A percentile compares a stretch with the other conserved stretches of the same genome.
Conservation (phyloP, 2,888 invertebrate species). For the Lampropteryx suffumata region DNA sequence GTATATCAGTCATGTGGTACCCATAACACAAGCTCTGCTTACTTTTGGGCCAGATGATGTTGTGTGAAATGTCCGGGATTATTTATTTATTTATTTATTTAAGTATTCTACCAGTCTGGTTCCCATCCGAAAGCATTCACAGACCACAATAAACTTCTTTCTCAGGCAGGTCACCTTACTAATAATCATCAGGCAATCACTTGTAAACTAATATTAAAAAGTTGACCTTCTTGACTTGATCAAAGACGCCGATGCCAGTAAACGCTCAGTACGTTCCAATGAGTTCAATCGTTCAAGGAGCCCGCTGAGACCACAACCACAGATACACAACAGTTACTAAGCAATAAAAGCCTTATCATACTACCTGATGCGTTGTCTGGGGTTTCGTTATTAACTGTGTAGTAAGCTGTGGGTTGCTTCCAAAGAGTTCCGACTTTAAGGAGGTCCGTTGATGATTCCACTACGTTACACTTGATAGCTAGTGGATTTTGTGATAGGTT, state of each 20-base stretch:
- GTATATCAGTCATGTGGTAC: no score
- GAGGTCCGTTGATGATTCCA: slow-evolving; percentile 26
- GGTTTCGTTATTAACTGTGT: slow-evolving; percentile 3
- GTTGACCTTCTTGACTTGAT: slow-evolving; percentile 19
- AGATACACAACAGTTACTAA: slow-evolving; percentile 9
- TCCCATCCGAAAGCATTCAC: slow-evolving; percentile 8
- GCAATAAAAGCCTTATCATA: slow-evolving; percentile 3
- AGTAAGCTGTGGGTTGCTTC: slow-evolving; percentile 8
- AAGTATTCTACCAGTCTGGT: no score
- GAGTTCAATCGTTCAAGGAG: slow-evolving; percentile 22
- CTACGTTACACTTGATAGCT: slow-evolving; percentile 35
- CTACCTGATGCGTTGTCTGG: slow-evolving; percentile 2
- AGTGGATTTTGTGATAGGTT: neutral
- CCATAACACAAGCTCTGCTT: no score
- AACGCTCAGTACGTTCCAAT: slow-evolving; percentile 19
- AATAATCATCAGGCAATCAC: slow-evolving; percentile 20
- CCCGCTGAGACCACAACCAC: slow-evolving; percentile 23
- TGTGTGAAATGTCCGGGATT: no score
- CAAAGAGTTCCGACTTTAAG: slow-evolving; percentile 29
- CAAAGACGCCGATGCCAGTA: slow-evolving; percentile 22
- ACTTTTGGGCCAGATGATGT: no score
- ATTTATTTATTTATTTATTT: no score
- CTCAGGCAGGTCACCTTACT: slow-evolving; percentile 24
- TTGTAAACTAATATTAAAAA: slow-evolving; percentile 23
- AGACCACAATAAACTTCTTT: slow-evolving; percentile 8